Conservation (phyloP, 2,888 invertebrate species). For the Chironomus riparius region DNA sequence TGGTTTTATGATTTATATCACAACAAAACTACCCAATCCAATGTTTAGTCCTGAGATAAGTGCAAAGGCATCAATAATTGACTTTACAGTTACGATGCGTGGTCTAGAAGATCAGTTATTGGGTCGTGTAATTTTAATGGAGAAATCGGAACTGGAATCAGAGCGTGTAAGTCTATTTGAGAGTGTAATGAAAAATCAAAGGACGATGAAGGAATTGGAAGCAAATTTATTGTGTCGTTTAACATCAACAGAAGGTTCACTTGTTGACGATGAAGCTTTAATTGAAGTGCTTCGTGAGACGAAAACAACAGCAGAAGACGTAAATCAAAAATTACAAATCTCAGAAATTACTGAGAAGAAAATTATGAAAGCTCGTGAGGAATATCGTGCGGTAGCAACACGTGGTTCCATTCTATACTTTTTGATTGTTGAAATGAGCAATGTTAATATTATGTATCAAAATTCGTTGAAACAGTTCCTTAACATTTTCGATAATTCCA, state of each 20-base stretch:
- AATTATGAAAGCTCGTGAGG: conserved; percentile 87
- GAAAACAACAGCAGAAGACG: conserved; percentile 85
- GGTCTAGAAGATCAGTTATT: conserved; percentile 91
- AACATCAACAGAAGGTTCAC: conserved; percentile 84
- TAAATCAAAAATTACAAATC: conserved; percentile 84
- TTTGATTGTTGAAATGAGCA: conserved; percentile 93
- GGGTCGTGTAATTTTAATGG: conserved; percentile 89
- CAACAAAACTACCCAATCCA: conserved; percentile 92
- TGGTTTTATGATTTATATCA: conserved; percentile 90
- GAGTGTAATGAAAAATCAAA: conserved; percentile 92
- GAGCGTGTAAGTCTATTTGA: conserved; percentile 88
- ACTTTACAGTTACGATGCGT: conserved; percentile 95
- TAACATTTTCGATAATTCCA: conserved; percentile 86
- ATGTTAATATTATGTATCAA: conserved; percentile 95
- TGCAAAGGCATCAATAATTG: conserved; percentile 93
- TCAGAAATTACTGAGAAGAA: conserved; percentile 91
- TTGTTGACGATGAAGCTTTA: conserved; percentile 92
- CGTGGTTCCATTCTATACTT: conserved; percentile 92
- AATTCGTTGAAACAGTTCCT: conserved; percentile 91
- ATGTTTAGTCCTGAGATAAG: conserved; percentile 95
- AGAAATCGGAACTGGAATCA: conserved; percentile 90
- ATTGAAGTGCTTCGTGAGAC: conserved; percentile 82
- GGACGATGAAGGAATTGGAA: conserved; percentile 92
- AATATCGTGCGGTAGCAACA: conserved; percentile 89
- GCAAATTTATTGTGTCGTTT: conserved; percentile 83